Evolutionary conservation across 2,888 invertebrate genomes (phyloP), one percentile per base, ranked within the genome.

Genomic region (Cantharis rustica): DNA sequence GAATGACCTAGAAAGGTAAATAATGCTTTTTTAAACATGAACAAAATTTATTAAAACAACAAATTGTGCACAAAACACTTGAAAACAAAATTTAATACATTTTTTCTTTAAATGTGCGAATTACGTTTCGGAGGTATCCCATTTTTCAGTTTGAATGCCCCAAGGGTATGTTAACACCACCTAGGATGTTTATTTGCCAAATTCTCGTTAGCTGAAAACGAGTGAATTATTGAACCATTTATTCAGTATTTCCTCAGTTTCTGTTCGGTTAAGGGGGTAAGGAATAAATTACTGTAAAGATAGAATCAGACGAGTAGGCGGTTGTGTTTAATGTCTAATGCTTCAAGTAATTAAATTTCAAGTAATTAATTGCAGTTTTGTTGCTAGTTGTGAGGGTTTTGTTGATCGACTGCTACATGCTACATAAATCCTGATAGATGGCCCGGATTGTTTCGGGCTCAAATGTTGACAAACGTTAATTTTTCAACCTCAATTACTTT

Each of bases 221-320:
- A 76, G 80, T 84, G 82, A 84, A 81, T 83, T 84, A 84, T 83
- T 78, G 83, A 81, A 79, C 81, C 83, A 82, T 84, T 84, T 84
- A 84, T 84, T 81, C 81, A 79, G 76, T 81, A 83, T 82, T 83
- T 84, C 82, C 82, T 81, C 83, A 76, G 80, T 79, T 80, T 80
- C 75, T 64, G 71, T 72, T 72, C 76, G 79, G 80, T 73, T 76
- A 70, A 76, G 73, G 68, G 76, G 15, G 73, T 75, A 73, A 72
- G 72, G 77, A 82, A 83, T 83, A 83, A 83, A 82, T 83, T 81
- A 80, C 81, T 76, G 27, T 69, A 80, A 80, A 81, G 81, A 77
- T 77, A 77, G 77, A 70, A 77, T 77, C 75, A 72, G 72, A 70
- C 75, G 69, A 73, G 68, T 77, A 76, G 71, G 77, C 64, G 75